These are phyloP conservation scores for Pectinophora gossypiella DNA, from an alignment of 1,140 invertebrate genomes.

Conservation along the genomic window DNA sequence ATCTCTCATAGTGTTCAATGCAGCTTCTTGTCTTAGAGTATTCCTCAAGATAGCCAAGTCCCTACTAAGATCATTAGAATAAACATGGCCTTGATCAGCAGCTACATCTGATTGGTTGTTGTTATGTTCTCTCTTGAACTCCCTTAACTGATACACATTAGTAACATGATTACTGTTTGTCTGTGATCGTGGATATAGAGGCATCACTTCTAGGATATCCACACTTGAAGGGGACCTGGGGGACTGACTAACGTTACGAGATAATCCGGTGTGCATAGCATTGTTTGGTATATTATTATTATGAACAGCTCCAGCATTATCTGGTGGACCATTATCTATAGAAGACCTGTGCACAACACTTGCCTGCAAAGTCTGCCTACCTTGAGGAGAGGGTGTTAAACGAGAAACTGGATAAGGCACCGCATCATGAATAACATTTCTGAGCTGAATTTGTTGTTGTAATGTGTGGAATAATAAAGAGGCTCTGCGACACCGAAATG, in stretches of 20 bases:
- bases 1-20: constrained; percentile 56
- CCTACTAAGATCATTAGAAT: constrained; percentile 61
- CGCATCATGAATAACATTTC: constrained; percentile 76
- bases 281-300: constrained; percentile 39
- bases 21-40: constrained; percentile 64
- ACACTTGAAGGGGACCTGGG: constrained; percentile 74
- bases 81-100: constrained; percentile 48
- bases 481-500: constrained; percentile 93
- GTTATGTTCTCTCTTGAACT: constrained; percentile 71
- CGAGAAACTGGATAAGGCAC: constrained; percentile 74
- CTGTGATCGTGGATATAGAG: constrained; percentile 58
- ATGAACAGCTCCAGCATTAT: constrained; percentile 21
- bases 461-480: constrained; percentile 93
- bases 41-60: constrained; percentile 63
- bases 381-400: constrained; percentile 55
- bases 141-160: constrained; percentile 69
- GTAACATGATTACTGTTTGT: constrained; percentile 57
- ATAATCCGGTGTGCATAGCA: constrained; percentile 29
- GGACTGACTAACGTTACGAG: constrained; percentile 53
- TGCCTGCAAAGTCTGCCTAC: constrained; percentile 59
- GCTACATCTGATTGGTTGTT: constrained; percentile 62
- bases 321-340: constrained; percentile 56
- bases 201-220: constrained; percentile 73
- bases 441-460: constrained; percentile 87
- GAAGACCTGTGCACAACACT: constrained; percentile 62